Base-by-base conservation (phyloP, 2,888 invertebrate genomes). In the Nipponacmea schrenckii region DNA sequence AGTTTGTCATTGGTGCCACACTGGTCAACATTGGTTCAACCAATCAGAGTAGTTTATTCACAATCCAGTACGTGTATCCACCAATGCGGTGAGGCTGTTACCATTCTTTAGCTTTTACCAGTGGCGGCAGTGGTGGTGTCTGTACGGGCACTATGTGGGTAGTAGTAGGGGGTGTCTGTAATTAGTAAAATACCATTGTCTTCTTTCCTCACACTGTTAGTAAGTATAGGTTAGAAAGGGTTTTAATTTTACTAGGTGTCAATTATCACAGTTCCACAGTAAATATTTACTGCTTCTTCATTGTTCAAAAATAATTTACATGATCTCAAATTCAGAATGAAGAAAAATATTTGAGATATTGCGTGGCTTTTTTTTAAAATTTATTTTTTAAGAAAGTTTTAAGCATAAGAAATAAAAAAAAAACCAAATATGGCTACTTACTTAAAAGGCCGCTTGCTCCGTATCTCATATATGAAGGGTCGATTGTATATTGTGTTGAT, bases 361-460 rank as follows among this genome's bases (percentile, higher is more conserved):
- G 39, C 39, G 39, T 39, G 39, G 10, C 10, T 39, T 8, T 8
- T 39, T 39, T 39, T 39, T 8, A 8, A 31, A 5, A 31, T 31
- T 1, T n/a, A n/a, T n/a, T 39, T 39, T 39, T 5, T 5, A 39
- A 1, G 10, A 39, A 39, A 10, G 7, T 24, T 20, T 20, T 56
- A 12, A 24, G 24, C n/a, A 63, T 46, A 26, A 27, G 20, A 20
- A 64, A 44, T 3, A 17, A 17, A 14, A 64, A 24, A 39, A 64
- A 20, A 39, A 64, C 8, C 27, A 5, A 65, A 27, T 20, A 26
- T 63, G 39, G n/a, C 15, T 68, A 79, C 82, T 80, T 77, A 81
- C 82, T 82, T 50, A 81, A 72, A 48, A 82, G 77, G 24, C 78
- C 78, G n/a, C 78, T 69, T 20, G 79, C 70, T 24, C 80, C 80